A percentile compares a stretch with the other conserved stretches of the same genome.
Evolutionary conservation across 2,113 vertebrate species (phyloP).

Genomic region (Cyphomyrus discorhynchus): DNA sequence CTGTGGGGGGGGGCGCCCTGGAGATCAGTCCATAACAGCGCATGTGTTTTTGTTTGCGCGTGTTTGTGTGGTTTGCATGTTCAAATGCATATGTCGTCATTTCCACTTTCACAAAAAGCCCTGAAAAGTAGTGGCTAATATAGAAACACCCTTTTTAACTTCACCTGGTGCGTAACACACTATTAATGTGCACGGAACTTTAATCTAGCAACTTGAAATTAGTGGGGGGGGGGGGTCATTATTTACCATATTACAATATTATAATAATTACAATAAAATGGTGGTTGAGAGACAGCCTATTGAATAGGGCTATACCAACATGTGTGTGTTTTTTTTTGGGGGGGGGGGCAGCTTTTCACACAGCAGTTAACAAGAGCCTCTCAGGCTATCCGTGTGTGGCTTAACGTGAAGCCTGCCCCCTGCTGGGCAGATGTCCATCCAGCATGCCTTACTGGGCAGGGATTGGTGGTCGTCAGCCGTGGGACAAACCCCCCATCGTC

Average conservation of each 20-base stretch:
- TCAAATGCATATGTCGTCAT: background rate
- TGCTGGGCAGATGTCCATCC: background rate
- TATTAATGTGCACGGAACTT: background rate
- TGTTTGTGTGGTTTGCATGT: background rate
- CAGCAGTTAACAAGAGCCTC: conserved; percentile 6
- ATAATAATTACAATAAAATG: background rate
- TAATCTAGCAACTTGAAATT: background rate
- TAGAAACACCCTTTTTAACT: background rate
- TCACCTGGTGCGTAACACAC: background rate
- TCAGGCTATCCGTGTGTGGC: background rate
- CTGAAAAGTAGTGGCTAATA: background rate
- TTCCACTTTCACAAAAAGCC: background rate
- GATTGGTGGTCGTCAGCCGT: background rate
- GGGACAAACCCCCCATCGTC: conserved; percentile 1
- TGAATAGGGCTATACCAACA: background rate
- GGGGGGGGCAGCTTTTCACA: background rate
- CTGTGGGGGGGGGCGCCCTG: background rate
- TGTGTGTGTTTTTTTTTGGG: background rate
- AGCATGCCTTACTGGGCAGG: background rate
- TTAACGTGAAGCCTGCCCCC: background rate
- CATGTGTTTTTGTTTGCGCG: background rate
- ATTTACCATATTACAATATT: too few species aligned
- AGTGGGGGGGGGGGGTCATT: background rate
- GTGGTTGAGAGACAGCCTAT: background rate
- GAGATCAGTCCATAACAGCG: background rate